Evolutionary conservation across 2,888 invertebrate genomes (phyloP).

Genomic region (Tenthredo amoena): DNA sequence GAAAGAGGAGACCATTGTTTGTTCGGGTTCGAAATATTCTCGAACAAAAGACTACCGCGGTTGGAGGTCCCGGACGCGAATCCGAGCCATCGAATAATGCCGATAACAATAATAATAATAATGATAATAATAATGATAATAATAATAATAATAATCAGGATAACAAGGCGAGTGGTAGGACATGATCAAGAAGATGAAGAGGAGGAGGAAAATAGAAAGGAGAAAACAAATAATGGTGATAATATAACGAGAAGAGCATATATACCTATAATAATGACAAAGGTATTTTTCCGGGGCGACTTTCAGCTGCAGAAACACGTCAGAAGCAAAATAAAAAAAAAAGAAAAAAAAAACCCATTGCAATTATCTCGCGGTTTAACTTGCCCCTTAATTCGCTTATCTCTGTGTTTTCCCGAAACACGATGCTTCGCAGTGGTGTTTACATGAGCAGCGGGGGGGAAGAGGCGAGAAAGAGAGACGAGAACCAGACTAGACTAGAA

Average conservation of each 20-base stretch:
- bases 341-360: neutral
- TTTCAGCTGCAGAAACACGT: neutral
- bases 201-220: neutral
- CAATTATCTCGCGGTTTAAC: conserved; percentile 50
- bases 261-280: neutral
- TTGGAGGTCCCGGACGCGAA: conserved; percentile 29
- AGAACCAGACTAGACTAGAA: conserved; percentile 8
- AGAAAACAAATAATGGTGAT: conserved; percentile 10
- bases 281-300: neutral
- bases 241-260: neutral
- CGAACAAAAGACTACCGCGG: conserved; percentile 44
- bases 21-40: conserved; percentile 36
- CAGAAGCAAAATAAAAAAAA: neutral
- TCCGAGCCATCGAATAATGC: conserved; percentile 38
- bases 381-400: conserved; percentile 49
- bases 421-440: conserved; percentile 5
- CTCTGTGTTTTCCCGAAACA: conserved; percentile 29
- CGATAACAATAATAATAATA: conserved; percentile 21
- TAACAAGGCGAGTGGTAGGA: neutral
- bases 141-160: conserved; percentile 20
- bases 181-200: neutral
- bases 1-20: conserved; percentile 44
- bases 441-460: neutral
- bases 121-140: neutral
- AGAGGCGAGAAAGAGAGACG: neutral